A percentile compares a stretch with the other conserved stretches of the same genome.
phyloP scores from a whole-genome alignment of 2,113 vertebrate species.

The Phalacrocorax pelagicus region DNA sequence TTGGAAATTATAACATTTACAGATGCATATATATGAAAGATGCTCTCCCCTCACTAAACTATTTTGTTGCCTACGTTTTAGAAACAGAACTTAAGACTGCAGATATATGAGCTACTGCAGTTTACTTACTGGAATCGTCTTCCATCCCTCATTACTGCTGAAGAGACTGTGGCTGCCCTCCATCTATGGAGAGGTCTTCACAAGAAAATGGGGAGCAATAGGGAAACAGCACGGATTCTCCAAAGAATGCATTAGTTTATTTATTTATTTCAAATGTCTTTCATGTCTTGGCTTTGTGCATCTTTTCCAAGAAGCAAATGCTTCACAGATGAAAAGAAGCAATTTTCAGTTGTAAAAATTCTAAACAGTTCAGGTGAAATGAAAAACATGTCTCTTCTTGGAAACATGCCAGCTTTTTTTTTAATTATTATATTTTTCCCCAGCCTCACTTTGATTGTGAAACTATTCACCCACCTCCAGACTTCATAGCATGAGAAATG shows the following conservation, averaged over 20 bases:
- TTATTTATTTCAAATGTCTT: conserved; percentile 61
- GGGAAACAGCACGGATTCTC: conserved; percentile 61
- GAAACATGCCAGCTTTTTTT: background rate
- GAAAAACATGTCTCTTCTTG: conserved; percentile 52
- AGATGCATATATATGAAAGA: background rate
- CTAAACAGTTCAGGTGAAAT: conserved; percentile 71
- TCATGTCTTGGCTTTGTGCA: conserved; percentile 63
- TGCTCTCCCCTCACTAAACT: background rate
- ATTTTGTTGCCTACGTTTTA: background rate
- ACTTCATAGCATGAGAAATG: conserved; percentile 42
- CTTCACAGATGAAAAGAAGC: conserved; percentile 61
- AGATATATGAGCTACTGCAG: background rate
- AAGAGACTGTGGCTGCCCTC: conserved; percentile 24
- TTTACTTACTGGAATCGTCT: conserved; percentile 14
- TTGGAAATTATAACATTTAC: background rate
- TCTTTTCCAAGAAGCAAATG: conserved; percentile 67
- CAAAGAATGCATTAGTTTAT: conserved; percentile 57
- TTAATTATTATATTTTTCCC: background rate
- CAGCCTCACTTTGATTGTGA: conserved; percentile 48
- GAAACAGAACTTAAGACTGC: background rate
- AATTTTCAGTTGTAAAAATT: conserved; percentile 66
- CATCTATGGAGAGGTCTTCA: conserved; percentile 50
- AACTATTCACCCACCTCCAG: conserved; percentile 34
- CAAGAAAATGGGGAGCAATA: conserved; percentile 56
- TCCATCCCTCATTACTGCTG: background rate